These are phyloP conservation scores for Syrphus vitripennis DNA, from an alignment of 2,888 invertebrate genomes.

Conservation along the genomic window DNA sequence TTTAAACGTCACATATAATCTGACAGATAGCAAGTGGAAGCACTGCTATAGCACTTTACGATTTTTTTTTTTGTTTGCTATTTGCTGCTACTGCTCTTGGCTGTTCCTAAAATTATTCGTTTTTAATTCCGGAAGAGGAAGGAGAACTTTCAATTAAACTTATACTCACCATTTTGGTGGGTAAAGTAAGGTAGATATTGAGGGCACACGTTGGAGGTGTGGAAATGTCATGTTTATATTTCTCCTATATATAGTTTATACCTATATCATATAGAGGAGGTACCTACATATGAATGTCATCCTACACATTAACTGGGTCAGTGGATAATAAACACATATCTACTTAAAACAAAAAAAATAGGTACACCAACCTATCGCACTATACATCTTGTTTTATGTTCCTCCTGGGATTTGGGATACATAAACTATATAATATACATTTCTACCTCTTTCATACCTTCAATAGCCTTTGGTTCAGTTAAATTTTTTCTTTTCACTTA, in stretches of 20 bases:
- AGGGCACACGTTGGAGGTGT: neutral
- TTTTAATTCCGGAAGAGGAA: constrained; percentile 58
- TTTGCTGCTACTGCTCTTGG: neutral
- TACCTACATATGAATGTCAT: constrained; percentile 38
- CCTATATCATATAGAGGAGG: neutral
- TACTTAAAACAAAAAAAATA: constrained; percentile 16
- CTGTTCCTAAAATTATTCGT: constrained; percentile 24
- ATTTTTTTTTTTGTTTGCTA: neutral
- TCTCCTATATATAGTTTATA: constrained; percentile 12
- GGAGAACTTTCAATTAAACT: constrained; percentile 31
- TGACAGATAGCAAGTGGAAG: constrained; percentile 50
- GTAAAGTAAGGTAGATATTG: neutral
- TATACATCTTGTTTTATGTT: constrained; percentile 1
- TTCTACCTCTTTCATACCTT: neutral
- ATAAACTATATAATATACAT: constrained; percentile 4
- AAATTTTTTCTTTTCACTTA: neutral
- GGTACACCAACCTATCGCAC: constrained; percentile 3
- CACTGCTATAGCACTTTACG: constrained; percentile 1
- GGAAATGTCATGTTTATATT: constrained; percentile 21
- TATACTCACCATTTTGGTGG: neutral
- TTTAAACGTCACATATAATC: constrained; percentile 46
- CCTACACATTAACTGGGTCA: constrained; percentile 70
- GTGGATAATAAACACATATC: constrained; percentile 63
- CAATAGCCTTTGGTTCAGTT: constrained; percentile 18
- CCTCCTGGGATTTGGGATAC: constrained; percentile 35